Evolutionary conservation across 2,113 vertebrate genomes (phyloP), one percentile per base, ranked within the genome.

Genomic region (Chaetorhynchus papuensis): DNA sequence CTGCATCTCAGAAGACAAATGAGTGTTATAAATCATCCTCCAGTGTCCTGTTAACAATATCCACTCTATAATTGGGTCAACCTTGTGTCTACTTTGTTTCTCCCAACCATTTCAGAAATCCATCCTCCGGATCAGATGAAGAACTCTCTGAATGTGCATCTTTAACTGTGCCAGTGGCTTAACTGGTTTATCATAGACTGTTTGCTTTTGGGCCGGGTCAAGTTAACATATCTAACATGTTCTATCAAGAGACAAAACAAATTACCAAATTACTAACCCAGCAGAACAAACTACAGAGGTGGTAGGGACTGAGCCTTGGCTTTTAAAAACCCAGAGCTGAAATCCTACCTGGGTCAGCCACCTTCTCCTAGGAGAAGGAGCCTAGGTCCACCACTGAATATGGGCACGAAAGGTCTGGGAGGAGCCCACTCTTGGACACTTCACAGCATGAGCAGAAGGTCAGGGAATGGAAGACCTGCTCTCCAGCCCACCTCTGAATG

Each of bases 141-240:
- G 53, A 64, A 39, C 19, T 44, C 53, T 37, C n/a, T 52, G 50
- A 10, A 84, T 57, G 13, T 27, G 11, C 28, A 70, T 28, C 50
- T 74, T 0, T 8, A 60, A 52, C 59, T 80, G 54, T 20, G 13
- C 30, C 50, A 56, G 44, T n/a, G 19, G 37, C 18, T 77, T 69
- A 72, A 70, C 4, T 0, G 0, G 7, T 88, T 88, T 59, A 42
- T 41, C 33, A 64, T 0, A 39, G 44, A 42, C 17, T 3, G 7
- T 3, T 2, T 13, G 42, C 39, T 76, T 68, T 52, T 30, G 16
- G 18, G 41, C 68, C 57, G 64, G 61, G 14, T 45, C 75, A 81
- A 49, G 21, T 63, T 65, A 82, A 71, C 11, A 15, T 13, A 63
- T 42, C 17, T 24, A 47, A 63, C 8, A 21, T 8, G 13, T 42